Base-by-base conservation (phyloP, 1,140 invertebrate species). In the Eciton burchellii region DNA sequence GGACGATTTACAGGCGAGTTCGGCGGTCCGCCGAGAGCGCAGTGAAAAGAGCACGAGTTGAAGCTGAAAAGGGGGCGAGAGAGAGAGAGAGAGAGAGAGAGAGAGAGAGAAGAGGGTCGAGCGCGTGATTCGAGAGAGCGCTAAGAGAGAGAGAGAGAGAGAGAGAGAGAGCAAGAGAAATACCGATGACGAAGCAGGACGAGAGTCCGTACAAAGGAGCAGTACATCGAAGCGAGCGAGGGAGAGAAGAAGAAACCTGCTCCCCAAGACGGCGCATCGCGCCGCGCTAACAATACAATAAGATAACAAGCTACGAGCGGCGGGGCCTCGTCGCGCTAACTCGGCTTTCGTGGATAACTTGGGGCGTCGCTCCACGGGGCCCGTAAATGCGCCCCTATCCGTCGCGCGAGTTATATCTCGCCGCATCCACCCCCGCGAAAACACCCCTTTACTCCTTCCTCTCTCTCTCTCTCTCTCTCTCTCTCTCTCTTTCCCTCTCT, bases 271-370 rank as follows among this genome's bases (percentile, higher is more conserved):
- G 83, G 60, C 65, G 81, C 84, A 70, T 77, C 72, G 84, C 45
- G 81, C 65, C 85, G 85, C 86, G 88, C 87, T 89, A 92, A 93
- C 90, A 92, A 92, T 93, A 91, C 91, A 88, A 88, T 89, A 89
- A 92, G 91, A 93, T 92, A 93, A 92, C 89, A 88, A 93, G 91
- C 72, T 82, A 83, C 79, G 66, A 43, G 70, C 47, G 60, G 59
- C 73, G 81, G 76, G 74, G 65, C 74, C 72, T 6, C n/a, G 49
- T 72, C 73, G 81, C 59, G 83, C 86, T 81, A 84, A 83, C 74
- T 76, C 82, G 87, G 88, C 87, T 89, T 87, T 87, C 85, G 56
- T 87, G 86, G 76, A 87, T 88, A 83, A 85, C 84, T 88, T 81
- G 57, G 26, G 52, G 29, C 74, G 66, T 81, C 43, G 68, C 70